Conservation (phyloP, 2,888 invertebrate genomes). For the Limnephilus marmoratus region DNA sequence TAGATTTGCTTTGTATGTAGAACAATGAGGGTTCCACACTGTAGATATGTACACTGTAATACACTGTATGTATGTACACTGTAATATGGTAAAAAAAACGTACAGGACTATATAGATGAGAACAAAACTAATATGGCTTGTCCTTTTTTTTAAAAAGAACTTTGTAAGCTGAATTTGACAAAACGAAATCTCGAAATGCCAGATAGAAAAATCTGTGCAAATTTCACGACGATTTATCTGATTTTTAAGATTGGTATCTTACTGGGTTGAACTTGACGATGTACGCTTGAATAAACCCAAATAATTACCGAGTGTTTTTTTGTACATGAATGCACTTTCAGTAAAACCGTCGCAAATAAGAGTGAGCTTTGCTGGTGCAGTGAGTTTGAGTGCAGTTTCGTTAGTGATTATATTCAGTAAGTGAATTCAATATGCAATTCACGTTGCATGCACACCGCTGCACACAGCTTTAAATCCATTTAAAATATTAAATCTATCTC, state of each 20-base stretch:
- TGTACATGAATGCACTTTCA: background rate
- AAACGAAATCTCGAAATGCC: too few relatives aligned
- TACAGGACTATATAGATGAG: too few relatives aligned
- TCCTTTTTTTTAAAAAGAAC: too few relatives aligned
- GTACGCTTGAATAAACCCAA: background rate
- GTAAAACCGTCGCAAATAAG: background rate
- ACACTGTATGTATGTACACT: too few relatives aligned
- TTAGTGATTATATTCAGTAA: background rate
- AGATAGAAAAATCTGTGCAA: too few relatives aligned
- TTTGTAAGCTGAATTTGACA: too few relatives aligned
- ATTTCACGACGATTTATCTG: background rate
- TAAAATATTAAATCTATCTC: background rate
- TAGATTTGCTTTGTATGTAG: too few relatives aligned
- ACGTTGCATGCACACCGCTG: background rate
- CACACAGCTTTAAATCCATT: background rate
- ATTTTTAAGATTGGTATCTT: background rate
- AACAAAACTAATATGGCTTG: too few relatives aligned
- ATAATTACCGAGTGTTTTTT: background rate
- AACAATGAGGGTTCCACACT: too few relatives aligned
- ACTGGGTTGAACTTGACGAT: background rate
- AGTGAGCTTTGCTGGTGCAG: background rate
- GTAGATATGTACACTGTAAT: too few relatives aligned
- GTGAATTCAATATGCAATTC: background rate
- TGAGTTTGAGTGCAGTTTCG: background rate
- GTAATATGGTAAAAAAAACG: too few relatives aligned